A percentile compares a stretch with the other conserved stretches of the same genome.
These are phyloP conservation scores for Prunella strophiata DNA, from an alignment of 2,797 vertebrate genomes.

Conservation along the genomic window DNA sequence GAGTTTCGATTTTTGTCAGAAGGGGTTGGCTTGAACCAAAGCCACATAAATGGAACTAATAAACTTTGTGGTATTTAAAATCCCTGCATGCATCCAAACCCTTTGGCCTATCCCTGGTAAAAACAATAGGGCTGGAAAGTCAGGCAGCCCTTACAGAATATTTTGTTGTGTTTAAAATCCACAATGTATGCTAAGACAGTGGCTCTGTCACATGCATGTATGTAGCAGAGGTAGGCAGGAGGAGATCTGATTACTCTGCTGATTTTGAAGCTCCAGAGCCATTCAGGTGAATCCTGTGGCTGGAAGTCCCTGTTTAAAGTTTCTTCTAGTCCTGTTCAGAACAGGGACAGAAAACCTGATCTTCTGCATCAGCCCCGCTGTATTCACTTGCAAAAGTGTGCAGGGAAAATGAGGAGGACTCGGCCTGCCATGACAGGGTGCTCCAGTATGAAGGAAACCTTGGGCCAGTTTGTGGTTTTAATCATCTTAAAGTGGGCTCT, in stretches of 20 bases:
- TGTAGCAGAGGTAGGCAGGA: neutral
- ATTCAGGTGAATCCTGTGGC: neutral
- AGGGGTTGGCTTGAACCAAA: neutral
- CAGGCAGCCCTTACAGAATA: neutral
- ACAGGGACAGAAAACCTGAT: neutral
- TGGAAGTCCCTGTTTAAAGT: neutral
- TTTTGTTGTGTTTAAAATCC: neutral
- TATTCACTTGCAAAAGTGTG: neutral
- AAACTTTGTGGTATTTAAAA: neutral
- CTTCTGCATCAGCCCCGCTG: neutral
- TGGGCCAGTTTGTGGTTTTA: neutral
- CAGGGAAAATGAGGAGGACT: neutral
- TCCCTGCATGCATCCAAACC: neutral
- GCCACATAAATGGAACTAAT: neutral
- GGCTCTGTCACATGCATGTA: neutral
- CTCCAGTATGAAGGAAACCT: neutral
- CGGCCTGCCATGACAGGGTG: fast-evolving
- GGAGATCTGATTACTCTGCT: neutral
- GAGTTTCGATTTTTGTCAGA: slow-evolving; percentile 4
- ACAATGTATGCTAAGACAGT: too few relatives aligned
- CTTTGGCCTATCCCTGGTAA: neutral
- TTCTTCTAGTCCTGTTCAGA: neutral
- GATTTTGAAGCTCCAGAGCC: neutral
- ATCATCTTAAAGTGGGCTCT: neutral
- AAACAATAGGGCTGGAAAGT: neutral